Evolutionary conservation across 53 echinoderm and acorn worm genomes (phyloP).

Genomic region (Crossaster papposus): DNA sequence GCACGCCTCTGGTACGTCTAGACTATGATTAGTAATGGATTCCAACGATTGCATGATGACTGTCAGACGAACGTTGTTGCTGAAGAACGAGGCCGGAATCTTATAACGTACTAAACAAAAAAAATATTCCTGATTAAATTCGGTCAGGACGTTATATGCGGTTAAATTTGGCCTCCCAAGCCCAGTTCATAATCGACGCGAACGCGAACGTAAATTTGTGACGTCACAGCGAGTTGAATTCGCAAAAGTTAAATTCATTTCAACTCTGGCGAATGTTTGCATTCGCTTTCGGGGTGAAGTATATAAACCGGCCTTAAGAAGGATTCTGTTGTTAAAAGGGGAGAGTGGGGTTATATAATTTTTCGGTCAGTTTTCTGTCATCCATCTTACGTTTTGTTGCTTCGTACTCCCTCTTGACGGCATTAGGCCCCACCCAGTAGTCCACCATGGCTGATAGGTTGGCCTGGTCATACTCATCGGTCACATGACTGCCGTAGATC

Average conservation of each 20-base stretch:
- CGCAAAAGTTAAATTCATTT: too few species aligned
- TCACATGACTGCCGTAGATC: constrained; percentile 92
- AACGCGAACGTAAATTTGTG: too few species aligned
- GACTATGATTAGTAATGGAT: constrained; percentile 48
- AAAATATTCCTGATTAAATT: too few species aligned
- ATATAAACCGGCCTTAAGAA: too few species aligned
- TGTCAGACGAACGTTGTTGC: constrained; percentile 74
- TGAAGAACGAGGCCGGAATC: constrained; percentile 85
- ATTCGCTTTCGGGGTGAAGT: too few species aligned
- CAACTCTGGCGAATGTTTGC: too few species aligned
- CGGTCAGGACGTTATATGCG: too few species aligned
- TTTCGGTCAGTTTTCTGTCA: background rate
- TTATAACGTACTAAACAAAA: constrained; percentile 62
- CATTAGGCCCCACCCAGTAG: constrained; percentile 98
- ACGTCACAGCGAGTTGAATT: too few species aligned
- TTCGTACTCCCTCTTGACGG: constrained; percentile 94
- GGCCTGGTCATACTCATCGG: constrained; percentile 85
- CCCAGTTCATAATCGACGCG: too few species aligned
- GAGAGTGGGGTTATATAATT: too few species aligned
- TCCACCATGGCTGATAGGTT: constrained; percentile 95
- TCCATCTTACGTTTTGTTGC: constrained; percentile 87
- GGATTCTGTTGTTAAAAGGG: too few species aligned
- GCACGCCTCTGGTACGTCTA: constrained; percentile 81
- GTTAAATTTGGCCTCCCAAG: too few species aligned
- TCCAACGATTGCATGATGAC: constrained; percentile 84